These are phyloP conservation scores for Sigmodon hispidus DNA, from an alignment of 2,113 vertebrate species.

Conservation along the genomic window DNA sequence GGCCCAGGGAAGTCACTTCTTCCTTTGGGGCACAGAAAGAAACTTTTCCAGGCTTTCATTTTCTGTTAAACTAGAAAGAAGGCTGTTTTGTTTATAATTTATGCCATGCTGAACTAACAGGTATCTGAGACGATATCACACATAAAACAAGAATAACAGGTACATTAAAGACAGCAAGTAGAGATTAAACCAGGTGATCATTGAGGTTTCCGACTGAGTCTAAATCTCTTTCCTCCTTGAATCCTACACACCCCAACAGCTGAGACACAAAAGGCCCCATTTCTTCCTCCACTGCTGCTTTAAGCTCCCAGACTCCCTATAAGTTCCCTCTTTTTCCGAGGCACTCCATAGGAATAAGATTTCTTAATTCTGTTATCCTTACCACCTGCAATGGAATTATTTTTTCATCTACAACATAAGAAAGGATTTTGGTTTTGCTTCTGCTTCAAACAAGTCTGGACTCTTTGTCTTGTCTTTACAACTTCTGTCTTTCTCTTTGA, in stretches of 20 bases:
- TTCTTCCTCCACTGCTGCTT: not conserved
- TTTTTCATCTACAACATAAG: slow-evolving; percentile 30
- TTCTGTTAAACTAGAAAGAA: slow-evolving; percentile 25
- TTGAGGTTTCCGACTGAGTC: not conserved
- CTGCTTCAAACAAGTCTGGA: slow-evolving; percentile 49
- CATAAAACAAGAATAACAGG: slow-evolving; percentile 2
- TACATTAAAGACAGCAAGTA: slow-evolving; percentile 47
- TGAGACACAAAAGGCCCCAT: slow-evolving; percentile 44
- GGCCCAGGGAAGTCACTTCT: slow-evolving; percentile 43
- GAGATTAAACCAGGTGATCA: slow-evolving; percentile 42
- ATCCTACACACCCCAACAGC: not conserved
- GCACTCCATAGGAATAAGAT: slow-evolving; percentile 28
- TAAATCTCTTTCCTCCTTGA: slow-evolving; percentile 30
- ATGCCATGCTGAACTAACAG: not conserved
- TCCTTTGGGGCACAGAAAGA: not conserved
- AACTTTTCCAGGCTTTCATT: slow-evolving; percentile 24
- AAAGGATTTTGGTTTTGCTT: slow-evolving; percentile 58
- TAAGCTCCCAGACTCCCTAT: not conserved
- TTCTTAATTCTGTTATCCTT: slow-evolving; percentile 32
- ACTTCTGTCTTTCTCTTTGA: not conserved
- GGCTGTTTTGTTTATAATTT: slow-evolving; percentile 37
- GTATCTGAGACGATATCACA: slow-evolving; percentile 19
- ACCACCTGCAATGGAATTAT: slow-evolving; percentile 22
- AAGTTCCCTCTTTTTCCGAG: not conserved
- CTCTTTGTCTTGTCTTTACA: slow-evolving; percentile 40